Percentiles rank a stretch among this genome's conserved stretches.
Conservation (phyloP, 2,113 vertebrate genomes). For the Thomomys bottae region DNA sequence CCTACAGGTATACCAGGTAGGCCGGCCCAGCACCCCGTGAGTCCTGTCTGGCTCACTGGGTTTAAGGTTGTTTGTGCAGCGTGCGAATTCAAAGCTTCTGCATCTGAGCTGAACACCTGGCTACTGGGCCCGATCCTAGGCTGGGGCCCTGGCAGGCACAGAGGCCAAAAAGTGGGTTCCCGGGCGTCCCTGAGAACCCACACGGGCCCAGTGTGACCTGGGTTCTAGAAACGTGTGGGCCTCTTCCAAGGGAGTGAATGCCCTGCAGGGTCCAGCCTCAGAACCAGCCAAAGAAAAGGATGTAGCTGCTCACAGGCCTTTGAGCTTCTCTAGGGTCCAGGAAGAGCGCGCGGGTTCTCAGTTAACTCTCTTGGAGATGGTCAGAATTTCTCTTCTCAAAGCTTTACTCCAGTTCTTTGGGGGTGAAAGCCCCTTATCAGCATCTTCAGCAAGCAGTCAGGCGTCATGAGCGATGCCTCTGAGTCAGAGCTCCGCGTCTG, state of each 20-base stretch:
- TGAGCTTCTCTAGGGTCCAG: background rate
- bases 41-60: background rate
- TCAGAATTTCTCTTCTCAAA: conserved; percentile 5
- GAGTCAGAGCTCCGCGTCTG: background rate
- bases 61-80: background rate
- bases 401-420: background rate
- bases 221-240: background rate
- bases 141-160: background rate
- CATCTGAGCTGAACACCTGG: background rate
- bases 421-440: background rate
- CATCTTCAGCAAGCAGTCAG: background rate
- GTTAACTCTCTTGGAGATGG: background rate
- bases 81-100: background rate
- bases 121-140: background rate
- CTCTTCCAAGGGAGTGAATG: background rate
- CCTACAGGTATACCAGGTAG: background rate
- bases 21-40: accelerated
- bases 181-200: background rate
- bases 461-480: too few relatives aligned
- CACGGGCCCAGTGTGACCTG: background rate
- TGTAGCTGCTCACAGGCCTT: too few relatives aligned
- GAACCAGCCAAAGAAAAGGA: background rate
- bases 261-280: background rate
- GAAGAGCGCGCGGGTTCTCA: background rate
- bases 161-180: background rate